Conservation (phyloP, 2,797 vertebrate genomes). For the Megalops cyprinoides region DNA sequence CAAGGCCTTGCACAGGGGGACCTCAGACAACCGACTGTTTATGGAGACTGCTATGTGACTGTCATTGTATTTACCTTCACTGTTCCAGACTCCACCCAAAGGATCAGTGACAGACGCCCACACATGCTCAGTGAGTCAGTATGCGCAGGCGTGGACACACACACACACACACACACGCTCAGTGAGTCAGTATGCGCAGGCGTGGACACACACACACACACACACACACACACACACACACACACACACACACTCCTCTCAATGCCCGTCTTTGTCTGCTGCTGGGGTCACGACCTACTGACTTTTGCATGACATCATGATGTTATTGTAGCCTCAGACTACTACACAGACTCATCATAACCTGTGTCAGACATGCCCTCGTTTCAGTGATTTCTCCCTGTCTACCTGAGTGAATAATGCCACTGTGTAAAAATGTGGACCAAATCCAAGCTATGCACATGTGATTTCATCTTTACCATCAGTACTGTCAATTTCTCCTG, state of each 20-base stretch:
- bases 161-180: not conserved
- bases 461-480: too few relatives aligned
- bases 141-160: not conserved
- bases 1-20: not conserved
- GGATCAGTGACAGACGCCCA: not conserved
- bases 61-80: not conserved
- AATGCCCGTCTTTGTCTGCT: constrained; percentile 5
- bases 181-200: not conserved
- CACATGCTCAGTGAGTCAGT: not conserved
- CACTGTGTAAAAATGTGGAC: too few relatives aligned
- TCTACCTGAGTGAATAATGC: too few relatives aligned
- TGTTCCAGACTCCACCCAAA: not conserved
- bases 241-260: not conserved
- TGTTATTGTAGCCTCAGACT: not conserved
- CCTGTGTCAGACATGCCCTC: constrained; percentile 1
- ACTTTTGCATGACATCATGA: not conserved
- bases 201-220: too few relatives aligned
- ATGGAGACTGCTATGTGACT: constrained; percentile 22
- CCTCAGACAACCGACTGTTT: constrained; percentile 13
- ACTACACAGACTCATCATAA: not conserved
- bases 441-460: too few relatives aligned
- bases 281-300: not conserved
- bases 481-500: too few relatives aligned
- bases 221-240: not conserved
- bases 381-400: not conserved